These are phyloP conservation scores for Lathronympha strigana DNA, from an alignment of 2,888 invertebrate species.

Conservation along the genomic window DNA sequence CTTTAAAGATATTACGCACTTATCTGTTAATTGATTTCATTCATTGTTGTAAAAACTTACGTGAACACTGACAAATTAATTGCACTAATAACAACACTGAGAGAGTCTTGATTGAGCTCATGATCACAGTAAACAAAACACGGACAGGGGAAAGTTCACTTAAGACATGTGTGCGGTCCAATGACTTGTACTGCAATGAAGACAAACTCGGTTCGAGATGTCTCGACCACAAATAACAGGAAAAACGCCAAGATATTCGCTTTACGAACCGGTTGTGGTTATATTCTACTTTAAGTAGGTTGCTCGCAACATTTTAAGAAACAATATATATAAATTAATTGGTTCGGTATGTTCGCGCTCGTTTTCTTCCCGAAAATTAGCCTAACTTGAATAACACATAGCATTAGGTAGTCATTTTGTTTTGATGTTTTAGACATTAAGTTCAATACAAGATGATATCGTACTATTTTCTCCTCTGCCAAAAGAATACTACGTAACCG, in stretches of 20 bases:
- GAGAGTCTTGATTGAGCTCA: conserved; percentile 44
- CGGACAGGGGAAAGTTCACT: background rate
- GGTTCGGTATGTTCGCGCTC: background rate
- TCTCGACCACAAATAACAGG: conserved; percentile 34
- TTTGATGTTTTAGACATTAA: no score
- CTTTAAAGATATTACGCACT: conserved; percentile 15
- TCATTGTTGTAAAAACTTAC: conserved; percentile 45
- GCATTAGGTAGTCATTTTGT: no score
- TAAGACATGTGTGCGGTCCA: conserved; percentile 13
- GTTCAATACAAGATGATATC: no score
- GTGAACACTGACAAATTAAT: conserved; percentile 41
- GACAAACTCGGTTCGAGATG: conserved; percentile 13
- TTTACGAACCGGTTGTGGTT: conserved; percentile 31
- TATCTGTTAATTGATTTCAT: background rate
- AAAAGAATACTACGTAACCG: no score
- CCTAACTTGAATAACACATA: no score
- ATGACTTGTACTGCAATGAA: conserved; percentile 15
- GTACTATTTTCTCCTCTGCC: no score
- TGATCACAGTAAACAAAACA: conserved; percentile 42
- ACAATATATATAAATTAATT: background rate
- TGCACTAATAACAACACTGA: conserved; percentile 44
- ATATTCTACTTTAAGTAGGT: conserved; percentile 9
- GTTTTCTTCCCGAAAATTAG: background rate
- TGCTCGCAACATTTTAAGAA: conserved; percentile 16
- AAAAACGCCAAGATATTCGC: conserved; percentile 30